phyloP scores from a whole-genome alignment of 1,140 invertebrate genomes.

The Drosophila mojavensis region DNA sequence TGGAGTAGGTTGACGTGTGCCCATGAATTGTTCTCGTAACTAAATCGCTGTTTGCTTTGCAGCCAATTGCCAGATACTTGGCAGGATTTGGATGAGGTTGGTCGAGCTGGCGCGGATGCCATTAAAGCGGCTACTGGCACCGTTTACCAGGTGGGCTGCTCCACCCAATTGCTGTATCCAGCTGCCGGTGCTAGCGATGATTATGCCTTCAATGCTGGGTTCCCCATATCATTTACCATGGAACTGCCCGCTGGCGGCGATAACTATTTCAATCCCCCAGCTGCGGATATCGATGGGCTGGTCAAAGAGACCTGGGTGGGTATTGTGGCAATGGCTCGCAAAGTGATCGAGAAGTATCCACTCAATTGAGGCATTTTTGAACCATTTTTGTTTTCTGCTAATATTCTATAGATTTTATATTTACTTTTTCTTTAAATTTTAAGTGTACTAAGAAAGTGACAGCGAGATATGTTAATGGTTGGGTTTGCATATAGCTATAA shows the following conservation, averaged over 20 bases:
- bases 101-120: slow-evolving; percentile 81
- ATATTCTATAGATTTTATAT: too few species aligned
- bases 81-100: slow-evolving; percentile 83
- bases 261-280: slow-evolving; percentile 88
- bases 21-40: not conserved
- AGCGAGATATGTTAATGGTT: too few species aligned
- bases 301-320: slow-evolving; percentile 89
- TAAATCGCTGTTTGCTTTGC: not conserved
- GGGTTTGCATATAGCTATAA: too few species aligned
- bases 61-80: slow-evolving; percentile 76
- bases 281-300: slow-evolving; percentile 86
- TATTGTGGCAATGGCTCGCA: slow-evolving; percentile 84
- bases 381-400: too few species aligned
- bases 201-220: slow-evolving; percentile 86
- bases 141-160: slow-evolving; percentile 86
- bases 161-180: slow-evolving; percentile 85
- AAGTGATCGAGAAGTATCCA: slow-evolving; percentile 68
- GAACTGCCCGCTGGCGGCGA: slow-evolving; percentile 88
- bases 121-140: slow-evolving; percentile 84
- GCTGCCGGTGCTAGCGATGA: slow-evolving; percentile 87
- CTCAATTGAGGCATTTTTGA: slow-evolving; percentile 6
- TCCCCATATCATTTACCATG: slow-evolving; percentile 88
- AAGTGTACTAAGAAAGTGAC: too few species aligned
- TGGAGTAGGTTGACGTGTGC: slow-evolving; percentile 56
- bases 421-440: too few species aligned